Evolutionary conservation across 2,113 vertebrate genomes (phyloP).

Genomic region (Callipepla californica): DNA sequence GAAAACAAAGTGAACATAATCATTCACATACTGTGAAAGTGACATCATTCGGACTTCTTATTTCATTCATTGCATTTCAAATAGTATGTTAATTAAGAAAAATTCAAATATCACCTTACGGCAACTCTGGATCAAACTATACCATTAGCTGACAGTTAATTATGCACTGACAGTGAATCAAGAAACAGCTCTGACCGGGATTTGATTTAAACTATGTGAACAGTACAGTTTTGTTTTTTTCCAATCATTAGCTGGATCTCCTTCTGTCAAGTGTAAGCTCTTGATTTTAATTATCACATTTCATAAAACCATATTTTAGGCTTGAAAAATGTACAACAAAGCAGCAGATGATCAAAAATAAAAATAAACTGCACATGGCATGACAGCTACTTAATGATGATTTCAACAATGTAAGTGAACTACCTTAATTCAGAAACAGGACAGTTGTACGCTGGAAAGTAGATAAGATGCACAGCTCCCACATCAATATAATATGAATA

Average conservation of each 20-base stretch:
- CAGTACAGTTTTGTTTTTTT: not conserved
- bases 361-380: not conserved
- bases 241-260: not conserved
- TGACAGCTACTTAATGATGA: not conserved
- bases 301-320: not conserved
- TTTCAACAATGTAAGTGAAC: not conserved
- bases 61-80: too few species aligned
- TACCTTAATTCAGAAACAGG: not conserved
- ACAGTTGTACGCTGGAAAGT: not conserved
- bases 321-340: not conserved
- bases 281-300: not conserved
- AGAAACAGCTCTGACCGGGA: not conserved
- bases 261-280: not conserved
- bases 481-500: not conserved
- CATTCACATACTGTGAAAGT: too few species aligned
- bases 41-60: too few species aligned
- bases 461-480: not conserved
- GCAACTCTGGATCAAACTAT: not conserved
- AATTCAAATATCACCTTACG: not conserved
- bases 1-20: not conserved
- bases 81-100: not conserved
- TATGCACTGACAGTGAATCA: not conserved
- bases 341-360: not conserved
- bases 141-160: not conserved
- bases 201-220: not conserved